Evolutionary conservation across 2,113 vertebrate species (phyloP), one percentile per base, ranked within the genome.

Genomic region (Shinisaurus crocodilurus): DNA sequence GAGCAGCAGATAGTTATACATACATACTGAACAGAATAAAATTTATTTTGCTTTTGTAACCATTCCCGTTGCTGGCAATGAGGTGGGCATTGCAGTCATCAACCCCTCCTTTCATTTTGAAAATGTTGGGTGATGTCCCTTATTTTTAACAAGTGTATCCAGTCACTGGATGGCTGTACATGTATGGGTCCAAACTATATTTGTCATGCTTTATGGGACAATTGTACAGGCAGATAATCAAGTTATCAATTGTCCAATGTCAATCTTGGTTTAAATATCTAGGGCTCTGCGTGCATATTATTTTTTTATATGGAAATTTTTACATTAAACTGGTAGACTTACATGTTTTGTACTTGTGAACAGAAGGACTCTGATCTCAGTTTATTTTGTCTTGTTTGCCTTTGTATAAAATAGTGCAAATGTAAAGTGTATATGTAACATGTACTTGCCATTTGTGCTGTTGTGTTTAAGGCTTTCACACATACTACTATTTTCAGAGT

Each of bases 71-170:
- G 96, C 95, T 92, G 92, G 91, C 82, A 50, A 40, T 88, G 90
- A 91, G 72, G 37, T 1, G 1, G 86, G 86, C 82, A 37, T 29
- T 86, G 69, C 65, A 77, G 80, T 29, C 0, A 76, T 83, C 5
- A 1, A 12, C 67, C 75, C 89, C 63, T 85, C 86, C 83, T 69
- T 85, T 90, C 77, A 1, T 12, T 80, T 74, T 80, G n/a, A 93
- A 20, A 72, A 29, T 90, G 50, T 92, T 76, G 40, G 76, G 85
- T 87, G 85, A 90, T 93, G 50, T 82, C 89, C 82, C 89, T 74
- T 89, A 1, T 89, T 93, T 95, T 92, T 88, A 80, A 91, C 60
- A 90, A 91, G 87, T 93, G 80, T 92, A 86, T 95, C 96, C 95
- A 90, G 88, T 94, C 63, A 10, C 29, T 86, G 20, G 82, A 0